Conservation (phyloP, 2,113 vertebrate genomes). For the Sialia sialis region DNA sequence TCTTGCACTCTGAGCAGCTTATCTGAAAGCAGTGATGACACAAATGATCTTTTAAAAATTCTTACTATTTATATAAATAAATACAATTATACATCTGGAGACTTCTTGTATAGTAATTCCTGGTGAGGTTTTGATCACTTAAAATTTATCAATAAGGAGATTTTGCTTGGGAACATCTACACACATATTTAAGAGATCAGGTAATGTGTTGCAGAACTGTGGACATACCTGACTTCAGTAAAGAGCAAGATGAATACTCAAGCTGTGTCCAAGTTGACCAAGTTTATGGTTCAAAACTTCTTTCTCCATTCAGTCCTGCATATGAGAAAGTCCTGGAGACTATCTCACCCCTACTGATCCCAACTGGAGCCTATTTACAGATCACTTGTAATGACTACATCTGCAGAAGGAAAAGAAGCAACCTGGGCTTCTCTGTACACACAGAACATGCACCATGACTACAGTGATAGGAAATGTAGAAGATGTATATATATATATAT, state of each 20-base stretch:
- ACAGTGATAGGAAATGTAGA: not conserved
- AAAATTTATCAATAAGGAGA: not conserved
- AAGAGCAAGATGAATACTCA: not conserved
- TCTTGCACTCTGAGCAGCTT: not conserved
- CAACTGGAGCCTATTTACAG: not conserved
- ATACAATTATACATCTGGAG: not conserved
- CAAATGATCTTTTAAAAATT: not conserved
- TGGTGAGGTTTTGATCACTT: not conserved
- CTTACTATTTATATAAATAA: not conserved
- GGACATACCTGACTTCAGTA: not conserved
- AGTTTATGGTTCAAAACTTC: not conserved
- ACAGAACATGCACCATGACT: not conserved
- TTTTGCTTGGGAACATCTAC: not conserved
- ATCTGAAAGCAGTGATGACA: not conserved
- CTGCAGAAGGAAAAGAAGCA: not conserved
- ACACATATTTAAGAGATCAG: not conserved
- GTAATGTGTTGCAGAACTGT: constrained; percentile 15
- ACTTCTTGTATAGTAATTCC: not conserved
- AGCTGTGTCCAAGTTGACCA: fast-evolving
- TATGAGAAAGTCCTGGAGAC: not conserved
- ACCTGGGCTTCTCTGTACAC: not conserved
- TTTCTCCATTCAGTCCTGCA: not conserved
- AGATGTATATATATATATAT: too few relatives aligned
- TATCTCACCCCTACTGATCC: not conserved
- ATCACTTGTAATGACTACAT: not conserved